A percentile compares a stretch with the other conserved stretches of the same genome.
These are phyloP conservation scores for Tanytarsus gracilentus DNA, from an alignment of 2,888 invertebrate genomes.

Conservation along the genomic window DNA sequence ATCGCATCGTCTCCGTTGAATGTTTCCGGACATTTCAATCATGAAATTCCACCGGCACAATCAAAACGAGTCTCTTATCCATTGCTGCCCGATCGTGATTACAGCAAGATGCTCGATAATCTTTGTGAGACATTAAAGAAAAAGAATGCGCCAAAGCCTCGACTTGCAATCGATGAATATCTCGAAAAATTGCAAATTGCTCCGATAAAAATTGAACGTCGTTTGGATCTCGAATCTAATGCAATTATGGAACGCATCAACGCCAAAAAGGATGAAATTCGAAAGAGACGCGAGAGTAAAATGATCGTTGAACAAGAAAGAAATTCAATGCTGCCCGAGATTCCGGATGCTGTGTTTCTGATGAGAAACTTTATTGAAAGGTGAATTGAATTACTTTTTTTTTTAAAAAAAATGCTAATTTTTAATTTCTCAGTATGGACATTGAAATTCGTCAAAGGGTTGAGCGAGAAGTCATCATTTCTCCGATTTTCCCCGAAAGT, in stretches of 20 bases:
- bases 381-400: not conserved
- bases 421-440: conserved; percentile 2
- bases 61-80: not conserved
- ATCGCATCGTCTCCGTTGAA: not conserved
- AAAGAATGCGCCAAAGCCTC: not conserved
- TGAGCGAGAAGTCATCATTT: not conserved
- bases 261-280: not conserved
- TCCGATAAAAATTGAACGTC: not conserved
- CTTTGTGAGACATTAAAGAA: not conserved
- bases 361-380: not conserved
- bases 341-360: not conserved
- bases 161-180: conserved; percentile 5
- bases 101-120: not conserved
- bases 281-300: not conserved
- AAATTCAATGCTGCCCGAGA: not conserved
- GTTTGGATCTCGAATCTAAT: not conserved
- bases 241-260: not conserved
- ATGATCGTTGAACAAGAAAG: not conserved
- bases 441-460: not conserved
- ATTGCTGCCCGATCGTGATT: not conserved
- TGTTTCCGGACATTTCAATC: no score
- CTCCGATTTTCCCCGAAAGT: conserved; percentile 1
- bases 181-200: conserved; percentile 9
- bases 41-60: not conserved
- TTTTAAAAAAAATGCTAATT: not conserved